phyloP scores from a whole-genome alignment of 2,797 vertebrate species.

The Tiaroga cobitis region DNA sequence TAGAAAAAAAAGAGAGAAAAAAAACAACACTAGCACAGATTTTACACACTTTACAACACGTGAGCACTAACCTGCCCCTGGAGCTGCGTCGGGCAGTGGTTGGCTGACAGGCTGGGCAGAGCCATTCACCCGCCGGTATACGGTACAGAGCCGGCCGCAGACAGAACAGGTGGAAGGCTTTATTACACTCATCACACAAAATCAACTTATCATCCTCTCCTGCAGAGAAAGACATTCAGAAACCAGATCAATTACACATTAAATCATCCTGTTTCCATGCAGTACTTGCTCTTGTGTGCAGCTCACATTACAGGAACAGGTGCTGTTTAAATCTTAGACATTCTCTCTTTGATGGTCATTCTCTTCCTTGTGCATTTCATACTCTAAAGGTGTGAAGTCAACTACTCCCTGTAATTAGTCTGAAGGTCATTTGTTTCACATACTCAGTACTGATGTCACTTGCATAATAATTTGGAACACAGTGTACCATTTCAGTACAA shows the following conservation, averaged over 20 bases:
- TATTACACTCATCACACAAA: slow-evolving; percentile 97
- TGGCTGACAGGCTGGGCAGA: slow-evolving; percentile 95
- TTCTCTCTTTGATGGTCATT: background rate
- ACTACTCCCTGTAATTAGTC: background rate
- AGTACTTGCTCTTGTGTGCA: slow-evolving; percentile 1
- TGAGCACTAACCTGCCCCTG: slow-evolving; percentile 82
- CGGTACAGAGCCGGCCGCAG: slow-evolving; percentile 91
- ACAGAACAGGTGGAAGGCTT: slow-evolving; percentile 98
- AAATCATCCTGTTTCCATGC: slow-evolving; percentile 10
- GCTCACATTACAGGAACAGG: slow-evolving; percentile 24
- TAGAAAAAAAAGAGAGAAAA: background rate
- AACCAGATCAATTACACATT: slow-evolving; percentile 31
- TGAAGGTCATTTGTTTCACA: background rate
- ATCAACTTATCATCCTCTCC: slow-evolving; percentile 97
- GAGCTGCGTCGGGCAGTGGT: slow-evolving; percentile 86
- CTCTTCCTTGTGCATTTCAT: background rate
- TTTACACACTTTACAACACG: background rate
- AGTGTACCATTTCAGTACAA: no score
- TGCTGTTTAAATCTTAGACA: slow-evolving; percentile 14
- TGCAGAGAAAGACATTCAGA: slow-evolving; percentile 59
- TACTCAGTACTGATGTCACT: no score
- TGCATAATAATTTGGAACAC: no score
- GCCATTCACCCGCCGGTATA: slow-evolving; percentile 93
- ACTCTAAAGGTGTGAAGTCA: slow-evolving; percentile 2
- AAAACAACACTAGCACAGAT: background rate